Evolutionary conservation across 2,888 invertebrate species (phyloP).

Genomic region (Dione juno): DNA sequence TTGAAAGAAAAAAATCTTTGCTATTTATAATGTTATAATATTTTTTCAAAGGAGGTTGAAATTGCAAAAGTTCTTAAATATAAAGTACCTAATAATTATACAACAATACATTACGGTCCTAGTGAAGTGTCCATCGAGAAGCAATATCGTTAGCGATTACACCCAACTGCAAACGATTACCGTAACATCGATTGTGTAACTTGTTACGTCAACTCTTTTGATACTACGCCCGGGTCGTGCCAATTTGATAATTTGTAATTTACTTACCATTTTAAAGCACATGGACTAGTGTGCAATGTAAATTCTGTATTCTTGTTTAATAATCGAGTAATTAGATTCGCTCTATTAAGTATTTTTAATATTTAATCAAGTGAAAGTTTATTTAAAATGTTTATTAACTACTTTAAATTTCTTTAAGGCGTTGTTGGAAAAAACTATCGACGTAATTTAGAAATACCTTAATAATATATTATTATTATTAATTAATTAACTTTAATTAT

Average conservation of each 20-base stretch:
- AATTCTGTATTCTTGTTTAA: slow-evolving; percentile 24
- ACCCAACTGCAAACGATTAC: slow-evolving; percentile 41
- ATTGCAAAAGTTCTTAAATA: not conserved
- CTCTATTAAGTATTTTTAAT: slow-evolving; percentile 25
- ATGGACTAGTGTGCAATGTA: slow-evolving; percentile 34
- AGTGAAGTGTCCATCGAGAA: slow-evolving; percentile 37
- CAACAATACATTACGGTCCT: slow-evolving; percentile 16
- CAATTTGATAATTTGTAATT: slow-evolving; percentile 36
- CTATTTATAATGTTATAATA: too few relatives aligned
- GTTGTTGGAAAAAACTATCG: not conserved
- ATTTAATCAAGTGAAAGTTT: not conserved
- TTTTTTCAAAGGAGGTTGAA: not conserved
- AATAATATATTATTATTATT: too few relatives aligned
- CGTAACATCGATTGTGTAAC: slow-evolving; percentile 51
- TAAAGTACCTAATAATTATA: not conserved
- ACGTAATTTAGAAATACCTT: too few relatives aligned
- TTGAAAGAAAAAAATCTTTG: too few relatives aligned
- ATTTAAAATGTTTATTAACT: not conserved
- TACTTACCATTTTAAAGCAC: slow-evolving; percentile 33
- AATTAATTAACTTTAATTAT: too few relatives aligned
- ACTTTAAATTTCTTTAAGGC: not conserved
- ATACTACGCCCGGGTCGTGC: slow-evolving; percentile 40
- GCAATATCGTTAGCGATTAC: slow-evolving; percentile 37
- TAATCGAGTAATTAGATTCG: slow-evolving; percentile 12
- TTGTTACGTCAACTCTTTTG: slow-evolving; percentile 50